A percentile compares a stretch with the other conserved stretches of the same genome.
These are phyloP conservation scores for Rhizoglyphus robini DNA, from an alignment of 1,140 invertebrate genomes.

Conservation along the genomic window DNA sequence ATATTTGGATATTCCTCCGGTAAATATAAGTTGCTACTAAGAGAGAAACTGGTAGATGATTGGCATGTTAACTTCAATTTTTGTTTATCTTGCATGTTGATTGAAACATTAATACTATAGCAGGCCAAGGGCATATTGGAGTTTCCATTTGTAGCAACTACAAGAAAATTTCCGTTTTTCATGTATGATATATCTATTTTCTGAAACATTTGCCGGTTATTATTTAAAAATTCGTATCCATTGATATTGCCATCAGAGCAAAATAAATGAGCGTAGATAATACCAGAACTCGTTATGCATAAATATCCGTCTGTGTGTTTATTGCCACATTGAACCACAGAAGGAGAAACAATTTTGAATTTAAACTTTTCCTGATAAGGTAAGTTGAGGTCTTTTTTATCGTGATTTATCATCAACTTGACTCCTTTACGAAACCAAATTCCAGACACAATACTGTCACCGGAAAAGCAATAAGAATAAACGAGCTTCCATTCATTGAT, in stretches of 20 bases:
- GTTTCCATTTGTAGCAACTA: slow-evolving; percentile 54
- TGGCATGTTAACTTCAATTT: slow-evolving; percentile 49
- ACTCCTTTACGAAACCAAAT: slow-evolving; percentile 71
- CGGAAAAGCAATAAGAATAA: slow-evolving; percentile 39
- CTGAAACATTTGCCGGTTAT: slow-evolving; percentile 54
- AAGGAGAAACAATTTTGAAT: slow-evolving; percentile 55
- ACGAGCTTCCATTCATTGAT: slow-evolving; percentile 58
- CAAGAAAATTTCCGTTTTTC: slow-evolving; percentile 62
- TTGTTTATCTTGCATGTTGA: slow-evolving; percentile 14
- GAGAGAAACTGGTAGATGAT: slow-evolving; percentile 63
- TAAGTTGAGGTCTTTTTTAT: slow-evolving; percentile 58
- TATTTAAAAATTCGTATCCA: slow-evolving; percentile 49
- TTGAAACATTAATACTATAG: slow-evolving; percentile 46
- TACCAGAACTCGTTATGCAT: slow-evolving; percentile 64
- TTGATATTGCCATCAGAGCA: slow-evolving; percentile 25
- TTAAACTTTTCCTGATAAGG: slow-evolving; percentile 73
- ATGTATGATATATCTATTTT: slow-evolving; percentile 57
- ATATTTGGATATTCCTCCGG: slow-evolving; percentile 33
- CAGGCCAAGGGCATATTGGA: slow-evolving; percentile 56
- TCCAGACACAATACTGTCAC: slow-evolving; percentile 63
- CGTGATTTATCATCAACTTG: slow-evolving; percentile 52
- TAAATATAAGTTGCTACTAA: slow-evolving; percentile 36
- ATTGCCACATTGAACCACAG: slow-evolving; percentile 70
- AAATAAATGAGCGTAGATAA: slow-evolving; percentile 35
- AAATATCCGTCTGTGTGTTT: slow-evolving; percentile 62